Percentiles rank a stretch among this genome's conserved stretches.
Evolutionary conservation across 2,113 vertebrate genomes (phyloP).

Genomic region (Oncorhynchus mykiss): DNA sequence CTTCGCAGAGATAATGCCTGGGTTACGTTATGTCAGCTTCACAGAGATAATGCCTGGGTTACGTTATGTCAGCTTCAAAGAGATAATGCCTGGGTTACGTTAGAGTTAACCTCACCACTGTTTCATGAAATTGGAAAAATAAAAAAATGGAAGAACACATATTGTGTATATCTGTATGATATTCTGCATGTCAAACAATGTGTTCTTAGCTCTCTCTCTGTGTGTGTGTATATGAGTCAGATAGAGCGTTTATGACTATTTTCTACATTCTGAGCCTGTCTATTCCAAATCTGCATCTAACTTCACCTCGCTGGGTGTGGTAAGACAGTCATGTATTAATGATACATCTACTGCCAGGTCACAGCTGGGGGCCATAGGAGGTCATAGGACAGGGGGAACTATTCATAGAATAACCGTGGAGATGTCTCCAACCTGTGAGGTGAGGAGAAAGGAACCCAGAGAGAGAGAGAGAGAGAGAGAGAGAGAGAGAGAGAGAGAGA

Average conservation of each 20-base stretch:
- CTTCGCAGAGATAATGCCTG: conserved; percentile 49
- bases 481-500: too few species aligned
- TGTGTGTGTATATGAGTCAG: conserved; percentile 9
- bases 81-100: conserved; percentile 55
- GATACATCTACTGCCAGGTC: conserved; percentile 57
- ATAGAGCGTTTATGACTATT: not conserved
- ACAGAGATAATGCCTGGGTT: too few species aligned
- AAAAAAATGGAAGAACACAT: conserved; percentile 65
- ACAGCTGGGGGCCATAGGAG: conserved; percentile 38
- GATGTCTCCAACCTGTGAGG: not conserved
- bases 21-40: too few species aligned
- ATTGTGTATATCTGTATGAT: conserved; percentile 69
- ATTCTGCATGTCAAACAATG: conserved; percentile 60
- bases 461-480: too few species aligned
- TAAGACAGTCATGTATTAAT: conserved; percentile 58
- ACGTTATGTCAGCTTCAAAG: conserved; percentile 19
- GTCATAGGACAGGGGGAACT: conserved; percentile 57
- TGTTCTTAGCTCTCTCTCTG: conserved; percentile 35
- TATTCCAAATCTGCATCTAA: conserved; percentile 44
- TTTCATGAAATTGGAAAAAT: conserved; percentile 74
- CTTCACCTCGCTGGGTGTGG: conserved; percentile 33
- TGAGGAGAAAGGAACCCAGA: too few species aligned
- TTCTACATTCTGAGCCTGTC: conserved; percentile 13
- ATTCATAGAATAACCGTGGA: conserved; percentile 63
- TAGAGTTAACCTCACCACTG: conserved; percentile 64